Conservation (phyloP, 2,113 vertebrate genomes). For the Dolichallabes microphthalmus region DNA sequence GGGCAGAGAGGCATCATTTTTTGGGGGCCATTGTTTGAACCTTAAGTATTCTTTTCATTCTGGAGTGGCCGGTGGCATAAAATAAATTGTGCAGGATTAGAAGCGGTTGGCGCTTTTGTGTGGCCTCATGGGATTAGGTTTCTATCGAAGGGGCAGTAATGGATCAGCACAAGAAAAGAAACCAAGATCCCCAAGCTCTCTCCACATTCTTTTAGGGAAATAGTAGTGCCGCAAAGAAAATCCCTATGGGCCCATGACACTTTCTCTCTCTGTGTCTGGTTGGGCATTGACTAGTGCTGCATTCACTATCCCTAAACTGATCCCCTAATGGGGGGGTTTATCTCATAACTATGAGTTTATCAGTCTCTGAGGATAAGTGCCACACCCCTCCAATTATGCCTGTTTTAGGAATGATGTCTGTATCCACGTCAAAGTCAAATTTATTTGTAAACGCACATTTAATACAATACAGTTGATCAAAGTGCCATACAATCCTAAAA, state of each 20-base stretch:
- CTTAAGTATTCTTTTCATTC: constrained; percentile 52
- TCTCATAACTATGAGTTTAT: constrained; percentile 40
- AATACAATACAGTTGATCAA: too few relatives aligned
- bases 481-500: too few relatives aligned
- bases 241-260: constrained; percentile 47
- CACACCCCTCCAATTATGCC: constrained; percentile 22
- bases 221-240: constrained; percentile 46
- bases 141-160: constrained; percentile 55
- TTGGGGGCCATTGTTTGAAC: constrained; percentile 50
- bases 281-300: constrained; percentile 34
- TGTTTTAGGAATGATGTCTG: constrained; percentile 32
- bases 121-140: constrained; percentile 55
- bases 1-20: constrained; percentile 39
- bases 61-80: constrained; percentile 52
- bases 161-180: constrained; percentile 48
- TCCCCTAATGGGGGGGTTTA: constrained; percentile 47
- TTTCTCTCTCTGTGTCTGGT: constrained; percentile 26
- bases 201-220: constrained; percentile 50
- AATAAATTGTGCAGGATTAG: constrained; percentile 55
- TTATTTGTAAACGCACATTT: too few relatives aligned
- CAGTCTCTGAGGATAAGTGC: constrained; percentile 31
- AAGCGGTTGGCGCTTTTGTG: constrained; percentile 49
- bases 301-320: constrained; percentile 36
- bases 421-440: neutral
- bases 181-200: constrained; percentile 46